Percentiles rank a stretch among this genome's conserved stretches.
These are phyloP conservation scores for Syrmaticus mikado DNA, from an alignment of 2,113 vertebrate genomes.

Conservation along the genomic window DNA sequence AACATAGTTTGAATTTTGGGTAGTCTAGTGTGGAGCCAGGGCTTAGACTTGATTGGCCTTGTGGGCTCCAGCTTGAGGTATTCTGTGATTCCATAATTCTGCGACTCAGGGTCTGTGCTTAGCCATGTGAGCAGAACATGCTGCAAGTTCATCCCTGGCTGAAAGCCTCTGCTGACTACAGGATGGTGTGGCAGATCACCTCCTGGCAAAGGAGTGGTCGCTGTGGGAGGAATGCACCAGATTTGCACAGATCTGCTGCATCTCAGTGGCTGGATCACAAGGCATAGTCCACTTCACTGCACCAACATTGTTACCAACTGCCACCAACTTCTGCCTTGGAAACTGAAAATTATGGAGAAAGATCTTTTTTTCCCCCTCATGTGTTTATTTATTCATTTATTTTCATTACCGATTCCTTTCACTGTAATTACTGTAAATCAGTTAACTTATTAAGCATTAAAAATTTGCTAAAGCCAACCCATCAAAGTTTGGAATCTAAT, in stretches of 20 bases:
- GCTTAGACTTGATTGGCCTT: not conserved
- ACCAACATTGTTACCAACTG: not conserved
- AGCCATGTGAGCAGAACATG: not conserved
- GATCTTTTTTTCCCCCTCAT: not conserved
- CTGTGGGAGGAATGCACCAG: not conserved
- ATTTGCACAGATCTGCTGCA: not conserved
- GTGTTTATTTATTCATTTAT: not conserved
- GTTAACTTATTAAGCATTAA: not conserved
- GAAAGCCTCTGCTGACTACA: not conserved
- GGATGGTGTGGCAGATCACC: not conserved
- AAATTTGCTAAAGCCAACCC: not conserved
- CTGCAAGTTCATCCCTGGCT: not conserved
- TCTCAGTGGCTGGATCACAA: not conserved
- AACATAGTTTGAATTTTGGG: not conserved
- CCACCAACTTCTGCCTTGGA: not conserved
- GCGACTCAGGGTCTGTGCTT: not conserved
- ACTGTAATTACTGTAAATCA: not conserved
- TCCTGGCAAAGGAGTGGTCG: not conserved
- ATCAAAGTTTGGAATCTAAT: not conserved
- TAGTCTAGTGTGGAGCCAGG: not conserved
- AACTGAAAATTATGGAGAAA: not conserved
- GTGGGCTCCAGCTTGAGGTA: not conserved
- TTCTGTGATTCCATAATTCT: not conserved
- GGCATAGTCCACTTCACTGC: not conserved
- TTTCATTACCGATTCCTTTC: not conserved